Conservation (phyloP, 2,888 invertebrate species). For the Eilema griseolum region DNA sequence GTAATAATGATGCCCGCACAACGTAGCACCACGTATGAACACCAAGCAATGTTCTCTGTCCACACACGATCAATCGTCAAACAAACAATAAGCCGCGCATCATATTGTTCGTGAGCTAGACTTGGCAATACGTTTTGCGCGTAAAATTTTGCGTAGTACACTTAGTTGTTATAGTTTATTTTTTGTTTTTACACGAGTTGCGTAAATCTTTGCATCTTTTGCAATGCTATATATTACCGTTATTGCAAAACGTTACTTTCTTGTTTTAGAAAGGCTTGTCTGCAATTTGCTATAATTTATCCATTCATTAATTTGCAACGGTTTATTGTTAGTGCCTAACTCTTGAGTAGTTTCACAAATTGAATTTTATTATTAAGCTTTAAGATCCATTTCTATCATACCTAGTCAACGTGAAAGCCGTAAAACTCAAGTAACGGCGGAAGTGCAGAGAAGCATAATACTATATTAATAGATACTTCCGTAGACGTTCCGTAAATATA, state of each 20-base stretch:
- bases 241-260: neutral
- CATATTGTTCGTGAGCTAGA: no score
- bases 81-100: no score
- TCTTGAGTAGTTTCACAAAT: conserved; percentile 23
- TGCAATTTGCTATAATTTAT: conserved; percentile 35
- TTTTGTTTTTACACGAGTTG: no score
- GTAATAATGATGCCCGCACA: no score
- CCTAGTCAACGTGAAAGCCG: neutral
- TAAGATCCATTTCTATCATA: conserved; percentile 14
- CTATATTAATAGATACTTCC: conserved; percentile 1
- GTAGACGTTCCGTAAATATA: neutral
- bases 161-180: no score
- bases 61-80: no score
- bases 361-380: conserved; percentile 21
- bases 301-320: conserved; percentile 42
- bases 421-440: neutral
- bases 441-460: neutral
- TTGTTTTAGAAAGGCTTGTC: neutral
- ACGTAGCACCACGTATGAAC: no score
- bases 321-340: conserved; percentile 37
- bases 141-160: no score
- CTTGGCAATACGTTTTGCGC: no score
- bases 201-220: no score
- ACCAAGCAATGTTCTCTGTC: no score
- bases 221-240: no score